Evolutionary conservation across 2,113 vertebrate species (phyloP).

Genomic region (Dipodomys stephensi): DNA sequence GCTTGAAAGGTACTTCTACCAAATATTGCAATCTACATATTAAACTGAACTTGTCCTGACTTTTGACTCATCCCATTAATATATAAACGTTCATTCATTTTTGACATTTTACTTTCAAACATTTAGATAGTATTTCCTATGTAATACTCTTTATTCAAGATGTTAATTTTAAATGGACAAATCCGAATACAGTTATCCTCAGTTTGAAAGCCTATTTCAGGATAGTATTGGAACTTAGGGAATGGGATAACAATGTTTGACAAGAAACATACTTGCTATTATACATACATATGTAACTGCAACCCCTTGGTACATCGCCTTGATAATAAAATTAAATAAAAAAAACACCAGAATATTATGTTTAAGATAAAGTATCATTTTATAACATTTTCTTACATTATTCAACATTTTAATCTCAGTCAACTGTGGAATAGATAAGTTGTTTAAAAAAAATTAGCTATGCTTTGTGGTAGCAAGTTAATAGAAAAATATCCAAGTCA

Average conservation of each 20-base stretch:
- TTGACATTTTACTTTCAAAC: background rate
- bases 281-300: no score
- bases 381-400: background rate
- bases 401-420: background rate
- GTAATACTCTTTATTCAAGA: background rate
- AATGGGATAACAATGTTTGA: no score
- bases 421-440: background rate
- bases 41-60: background rate
- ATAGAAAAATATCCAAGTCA: background rate
- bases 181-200: background rate
- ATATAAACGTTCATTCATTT: background rate
- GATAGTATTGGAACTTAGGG: background rate
- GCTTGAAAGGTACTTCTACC: background rate
- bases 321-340: background rate
- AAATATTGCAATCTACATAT: background rate
- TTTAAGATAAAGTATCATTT: background rate
- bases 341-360: background rate
- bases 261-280: no score
- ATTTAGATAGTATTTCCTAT: background rate
- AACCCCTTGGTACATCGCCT: no score
- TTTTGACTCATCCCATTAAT: background rate
- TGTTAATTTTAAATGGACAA: constrained; percentile 38
- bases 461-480: background rate
- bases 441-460: background rate
- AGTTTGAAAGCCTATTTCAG: constrained; percentile 9